These are phyloP conservation scores for Plebejus melissa DNA, from an alignment of 2,888 invertebrate genomes.

Conservation along the genomic window DNA sequence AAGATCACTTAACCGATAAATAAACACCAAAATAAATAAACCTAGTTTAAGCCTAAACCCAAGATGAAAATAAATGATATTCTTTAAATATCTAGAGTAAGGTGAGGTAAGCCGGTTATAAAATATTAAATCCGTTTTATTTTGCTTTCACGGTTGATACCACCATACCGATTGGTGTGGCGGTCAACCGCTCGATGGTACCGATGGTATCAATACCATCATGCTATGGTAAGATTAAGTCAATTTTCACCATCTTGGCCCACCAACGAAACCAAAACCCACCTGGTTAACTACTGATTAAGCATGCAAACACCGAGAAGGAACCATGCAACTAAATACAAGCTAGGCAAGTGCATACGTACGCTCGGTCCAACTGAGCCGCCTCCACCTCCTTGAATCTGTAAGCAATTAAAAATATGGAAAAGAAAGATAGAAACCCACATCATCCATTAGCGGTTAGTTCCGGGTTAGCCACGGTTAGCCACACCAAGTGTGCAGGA, in stretches of 20 bases:
- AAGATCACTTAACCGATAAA: neutral
- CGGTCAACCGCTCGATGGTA: too few species aligned
- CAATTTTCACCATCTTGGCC: neutral
- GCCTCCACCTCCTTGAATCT: conserved; percentile 92
- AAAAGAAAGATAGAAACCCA: conserved; percentile 70
- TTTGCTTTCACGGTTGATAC: neutral
- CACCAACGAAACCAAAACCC: neutral
- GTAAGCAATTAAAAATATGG: conserved; percentile 82
- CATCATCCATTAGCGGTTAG: conserved; percentile 51
- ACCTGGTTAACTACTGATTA: conserved; percentile 1
- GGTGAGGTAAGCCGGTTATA: neutral
- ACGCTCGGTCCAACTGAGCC: conserved; percentile 89
- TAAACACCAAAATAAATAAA: neutral
- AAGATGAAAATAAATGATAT: conserved; percentile 4
- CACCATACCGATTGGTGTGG: too few species aligned
- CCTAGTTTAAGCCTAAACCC: neutral
- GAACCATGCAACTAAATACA: conserved; percentile 45
- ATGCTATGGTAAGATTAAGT: neutral
- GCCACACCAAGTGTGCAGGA: conserved; percentile 61
- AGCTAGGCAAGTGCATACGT: conserved; percentile 79
- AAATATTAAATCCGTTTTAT: neutral
- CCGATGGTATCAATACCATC: too few species aligned
- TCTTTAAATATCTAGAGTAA: neutral
- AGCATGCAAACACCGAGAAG: conserved; percentile 1
- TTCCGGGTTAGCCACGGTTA: conserved; percentile 48